Evolutionary conservation across 2,113 vertebrate genomes (phyloP), one percentile per base, ranked within the genome.

Genomic region (Chlorodrepanis virens): DNA sequence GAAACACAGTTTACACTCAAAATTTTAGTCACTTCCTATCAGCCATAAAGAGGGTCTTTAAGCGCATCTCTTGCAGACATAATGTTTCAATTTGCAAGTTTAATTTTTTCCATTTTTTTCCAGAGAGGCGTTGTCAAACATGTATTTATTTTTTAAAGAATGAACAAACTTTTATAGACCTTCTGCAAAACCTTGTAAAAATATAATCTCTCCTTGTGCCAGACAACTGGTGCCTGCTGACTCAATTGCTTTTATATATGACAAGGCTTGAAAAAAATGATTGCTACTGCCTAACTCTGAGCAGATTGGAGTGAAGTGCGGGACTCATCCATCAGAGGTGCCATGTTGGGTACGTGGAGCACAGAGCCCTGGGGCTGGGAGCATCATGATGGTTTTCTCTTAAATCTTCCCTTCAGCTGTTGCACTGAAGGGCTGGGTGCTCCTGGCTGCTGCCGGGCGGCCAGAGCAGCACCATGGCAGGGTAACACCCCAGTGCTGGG

Each of bases 241-340:
- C 98, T 98, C 97, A 93, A 97, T 97, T 98, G 97, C 97, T 98
- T 97, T 95, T 96, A 96, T 97, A 95, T 97, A 97, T 97, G 98
- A 98, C 97, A 97, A 92, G 96, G 79, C 94, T 96, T 94, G 96
- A 95, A 96, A 89, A 97, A 98, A 97, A 94, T 56, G 87, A 96
- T 96, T 97, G 97, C 96, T 95, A 83, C 82, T 16, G 95, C 95
- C 89, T 96, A 92, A 91, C 89, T 94, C 75, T 1, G 83, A 97
- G 95, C 95, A 97, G 97, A 97, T 96, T 97, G 97, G 96, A 97
- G 97, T 31, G 87, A 94, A 97, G 96, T 5, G 37, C 80, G 20
- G 96, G 94, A 45, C 95, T 97, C 97, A 97, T 97, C 97, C 91
- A 96, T 97, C 97, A 97, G 95, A 91, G 88, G 90, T 82, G 97